Conservation (phyloP, 2,888 invertebrate species). For the Dione juno region DNA sequence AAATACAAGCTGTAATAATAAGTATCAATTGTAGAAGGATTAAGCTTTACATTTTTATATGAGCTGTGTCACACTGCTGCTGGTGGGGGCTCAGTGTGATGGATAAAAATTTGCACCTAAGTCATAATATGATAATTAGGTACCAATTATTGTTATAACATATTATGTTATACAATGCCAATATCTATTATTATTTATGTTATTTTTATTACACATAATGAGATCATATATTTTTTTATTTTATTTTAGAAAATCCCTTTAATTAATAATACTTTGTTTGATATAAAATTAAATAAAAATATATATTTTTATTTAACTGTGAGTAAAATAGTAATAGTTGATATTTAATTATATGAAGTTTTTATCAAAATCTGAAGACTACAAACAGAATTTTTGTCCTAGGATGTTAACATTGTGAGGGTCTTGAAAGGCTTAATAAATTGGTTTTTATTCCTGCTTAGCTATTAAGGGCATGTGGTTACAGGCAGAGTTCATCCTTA, state of each 20-base stretch:
- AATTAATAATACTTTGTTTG: not conserved
- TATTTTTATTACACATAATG: conserved; percentile 40
- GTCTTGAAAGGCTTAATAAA: too few species aligned
- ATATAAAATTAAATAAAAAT: too few species aligned
- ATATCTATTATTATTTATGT: conserved; percentile 37
- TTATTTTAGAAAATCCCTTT: not conserved
- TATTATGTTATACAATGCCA: conserved; percentile 35
- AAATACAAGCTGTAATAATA: conserved; percentile 24
- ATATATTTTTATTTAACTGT: too few species aligned
- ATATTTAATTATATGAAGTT: too few species aligned
- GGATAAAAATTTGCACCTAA: conserved; percentile 27
- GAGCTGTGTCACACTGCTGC: conserved; percentile 24
- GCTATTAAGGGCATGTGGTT: too few species aligned
- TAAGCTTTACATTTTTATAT: conserved; percentile 38
- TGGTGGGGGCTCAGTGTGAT: conserved; percentile 9
- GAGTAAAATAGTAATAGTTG: too few species aligned
- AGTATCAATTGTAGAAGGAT: conserved; percentile 29
- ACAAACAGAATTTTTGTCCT: too few species aligned
- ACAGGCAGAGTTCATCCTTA: too few species aligned
- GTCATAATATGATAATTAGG: conserved; percentile 31
- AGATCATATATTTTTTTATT: conserved; percentile 22
- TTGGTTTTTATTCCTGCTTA: too few species aligned
- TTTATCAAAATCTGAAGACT: too few species aligned
- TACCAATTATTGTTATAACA: conserved; percentile 38
- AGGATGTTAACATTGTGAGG: too few species aligned